Conservation (phyloP, 2,888 invertebrate species). For the Lordiphosa fenestrarum region DNA sequence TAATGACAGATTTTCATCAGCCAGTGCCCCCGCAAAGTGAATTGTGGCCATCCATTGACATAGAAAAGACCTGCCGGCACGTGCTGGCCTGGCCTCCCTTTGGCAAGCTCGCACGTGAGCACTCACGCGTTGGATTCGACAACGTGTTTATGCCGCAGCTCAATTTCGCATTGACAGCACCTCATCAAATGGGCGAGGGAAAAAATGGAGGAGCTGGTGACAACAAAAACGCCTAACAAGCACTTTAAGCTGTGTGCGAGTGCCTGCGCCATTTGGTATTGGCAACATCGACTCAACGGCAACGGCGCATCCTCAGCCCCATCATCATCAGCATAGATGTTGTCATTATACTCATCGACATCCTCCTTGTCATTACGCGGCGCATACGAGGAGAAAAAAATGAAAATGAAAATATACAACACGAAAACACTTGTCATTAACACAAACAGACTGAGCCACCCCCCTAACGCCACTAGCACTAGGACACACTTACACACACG, state of each 20-base stretch:
- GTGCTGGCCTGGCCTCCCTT: conserved; percentile 11
- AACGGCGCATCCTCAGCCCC: conserved; percentile 17
- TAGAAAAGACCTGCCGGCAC: conserved; percentile 16
- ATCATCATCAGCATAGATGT: conserved; percentile 69
- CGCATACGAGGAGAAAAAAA: conserved; percentile 44
- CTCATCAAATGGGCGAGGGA: conserved; percentile 27
- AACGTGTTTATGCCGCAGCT: conserved; percentile 70
- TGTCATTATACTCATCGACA: conserved; percentile 74
- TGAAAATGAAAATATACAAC: conserved; percentile 21
- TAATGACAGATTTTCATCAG: conserved; percentile 41
- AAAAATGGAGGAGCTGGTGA: conserved; percentile 13
- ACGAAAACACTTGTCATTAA: conserved; percentile 73
- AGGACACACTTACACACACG: conserved; percentile 8
- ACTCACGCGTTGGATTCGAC: conserved; percentile 67
- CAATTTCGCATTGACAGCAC: conserved; percentile 70
- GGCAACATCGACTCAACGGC: conserved; percentile 6
- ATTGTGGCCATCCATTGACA: conserved; percentile 37
- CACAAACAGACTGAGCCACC: conserved; percentile 53
- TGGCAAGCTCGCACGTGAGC: conserved; percentile 47
- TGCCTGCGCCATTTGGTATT: conserved; percentile 4
- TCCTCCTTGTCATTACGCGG: conserved; percentile 68
- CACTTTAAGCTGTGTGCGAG: conserved; percentile 55
- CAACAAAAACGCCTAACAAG: conserved; percentile 67
- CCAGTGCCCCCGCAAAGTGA: conserved; percentile 23
- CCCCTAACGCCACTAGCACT: conserved; percentile 27